Conservation (phyloP, 2,113 vertebrate species). For the Mus pahari region DNA sequence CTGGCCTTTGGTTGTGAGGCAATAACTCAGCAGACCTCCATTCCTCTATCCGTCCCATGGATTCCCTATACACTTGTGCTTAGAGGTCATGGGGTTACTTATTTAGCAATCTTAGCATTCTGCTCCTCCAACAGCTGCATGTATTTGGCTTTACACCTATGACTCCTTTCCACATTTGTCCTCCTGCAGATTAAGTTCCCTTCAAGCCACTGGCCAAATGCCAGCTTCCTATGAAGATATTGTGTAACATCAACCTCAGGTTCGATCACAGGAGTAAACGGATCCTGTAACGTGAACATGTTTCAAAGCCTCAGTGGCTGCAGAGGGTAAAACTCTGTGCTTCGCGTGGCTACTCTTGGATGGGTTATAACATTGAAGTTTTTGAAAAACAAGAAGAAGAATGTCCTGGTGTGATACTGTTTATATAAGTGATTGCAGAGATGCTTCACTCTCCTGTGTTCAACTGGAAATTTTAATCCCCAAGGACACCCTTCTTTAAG, state of each 20-base stretch:
- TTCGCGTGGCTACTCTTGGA: background rate
- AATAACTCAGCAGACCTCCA: background rate
- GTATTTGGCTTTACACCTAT: background rate
- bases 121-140: background rate
- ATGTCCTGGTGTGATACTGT: background rate
- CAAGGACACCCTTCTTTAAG: background rate
- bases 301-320: background rate
- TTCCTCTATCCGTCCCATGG: background rate
- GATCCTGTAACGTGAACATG: no score
- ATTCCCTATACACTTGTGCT: background rate
- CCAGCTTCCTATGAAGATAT: background rate
- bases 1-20: background rate
- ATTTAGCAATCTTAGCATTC: background rate
- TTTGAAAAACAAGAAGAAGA: background rate
- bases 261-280: background rate
- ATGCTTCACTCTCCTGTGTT: background rate
- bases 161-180: background rate
- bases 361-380: background rate
- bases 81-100: background rate
- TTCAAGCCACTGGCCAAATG: background rate
- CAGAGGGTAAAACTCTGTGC: background rate
- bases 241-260: background rate
- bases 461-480: background rate
- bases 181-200: background rate
- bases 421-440: slow-evolving; percentile 4